Base-by-base conservation (phyloP, 2,888 invertebrate species). In the Phragmatobia fuliginosa region DNA sequence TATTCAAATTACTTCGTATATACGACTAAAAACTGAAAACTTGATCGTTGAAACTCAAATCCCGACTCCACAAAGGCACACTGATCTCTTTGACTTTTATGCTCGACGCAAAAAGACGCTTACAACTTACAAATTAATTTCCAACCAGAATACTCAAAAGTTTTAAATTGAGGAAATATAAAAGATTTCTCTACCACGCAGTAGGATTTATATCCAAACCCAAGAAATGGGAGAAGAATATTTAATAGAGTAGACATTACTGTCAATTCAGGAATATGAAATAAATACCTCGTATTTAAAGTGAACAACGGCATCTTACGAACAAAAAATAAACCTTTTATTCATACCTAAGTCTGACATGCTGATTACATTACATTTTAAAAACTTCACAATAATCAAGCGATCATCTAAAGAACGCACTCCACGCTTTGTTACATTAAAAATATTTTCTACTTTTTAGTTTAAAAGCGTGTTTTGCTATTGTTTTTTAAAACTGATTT, bases 121-220 rank as follows among this genome's bases (percentile, higher is more conserved):
- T n/a, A 31, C 28, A 56, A 58, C 71, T 11, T 36, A 62, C 60
- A 67, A 81, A 81, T 80, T 76, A 76, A 81, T 76, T 81, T 81
- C 41, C 81, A 73, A 74, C 81, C 74, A 61, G 18, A 52, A 72
- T 72, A 74, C 76, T 76, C 70, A 58, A 38, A 66, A 81, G 66
- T 80, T 80, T 31, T 21, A 28, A 62, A 52, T 61, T 52, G 33
- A 11, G 62, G 28, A 28, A 36, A 56, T 38, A 38, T 32, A 14
- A 56, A 31, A 38, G 16, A n/a, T 16, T 63, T 63, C 49, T 14
- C 31, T n/a, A n/a, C 32, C n/a, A 52, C 11, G 3, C 14, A 52
- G 25, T n/a, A 49, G 18, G 0, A 1, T n/a, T n/a, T 49, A 45
- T 49, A 1, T 49, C 7, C 21, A 8, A 49, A 49, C n/a, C 8